Evolutionary conservation across 2,113 vertebrate species (phyloP).

Genomic region (Danio rerio): DNA sequence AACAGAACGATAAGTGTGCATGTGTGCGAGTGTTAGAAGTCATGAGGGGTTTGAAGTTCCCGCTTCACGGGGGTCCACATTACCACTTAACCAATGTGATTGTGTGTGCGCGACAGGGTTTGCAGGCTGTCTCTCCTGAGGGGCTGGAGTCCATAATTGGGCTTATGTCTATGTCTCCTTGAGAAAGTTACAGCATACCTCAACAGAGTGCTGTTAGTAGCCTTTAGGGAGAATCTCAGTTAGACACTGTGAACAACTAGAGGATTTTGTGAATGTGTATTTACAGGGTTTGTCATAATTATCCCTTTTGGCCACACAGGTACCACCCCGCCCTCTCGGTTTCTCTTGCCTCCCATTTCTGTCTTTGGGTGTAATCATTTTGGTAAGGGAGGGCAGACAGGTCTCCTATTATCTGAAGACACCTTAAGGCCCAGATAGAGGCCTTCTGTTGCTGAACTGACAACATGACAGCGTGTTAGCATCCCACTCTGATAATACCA

Average conservation of each 20-base stretch:
- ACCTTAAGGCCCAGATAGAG: slow-evolving; percentile 44
- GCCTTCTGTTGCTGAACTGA: slow-evolving; percentile 36
- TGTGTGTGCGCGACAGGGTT: slow-evolving; percentile 23
- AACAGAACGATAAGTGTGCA: slow-evolving; percentile 11
- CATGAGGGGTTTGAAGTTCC: slow-evolving; percentile 12
- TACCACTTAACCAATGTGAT: slow-evolving; percentile 25
- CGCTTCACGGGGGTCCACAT: not conserved
- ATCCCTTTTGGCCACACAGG: slow-evolving; percentile 45
- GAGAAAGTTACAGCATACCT: slow-evolving; percentile 35
- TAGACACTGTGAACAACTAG: slow-evolving; percentile 14
- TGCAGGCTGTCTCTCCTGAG: slow-evolving; percentile 13
- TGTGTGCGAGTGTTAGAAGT: slow-evolving; percentile 5
- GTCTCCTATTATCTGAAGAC: slow-evolving; percentile 49
- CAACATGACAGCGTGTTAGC: slow-evolving; percentile 50
- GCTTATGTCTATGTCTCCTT: slow-evolving; percentile 31
- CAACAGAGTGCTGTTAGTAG: slow-evolving; percentile 24
- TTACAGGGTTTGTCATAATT: slow-evolving; percentile 41
- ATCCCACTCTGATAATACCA: slow-evolving; percentile 43
- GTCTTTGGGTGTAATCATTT: slow-evolving; percentile 36
- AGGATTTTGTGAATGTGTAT: slow-evolving; percentile 48
- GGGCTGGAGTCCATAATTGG: slow-evolving; percentile 48
- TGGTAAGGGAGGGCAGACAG: slow-evolving; percentile 37
- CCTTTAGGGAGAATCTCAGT: slow-evolving; percentile 39
- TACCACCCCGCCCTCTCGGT: slow-evolving; percentile 10
- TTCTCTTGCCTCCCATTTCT: not conserved